A percentile compares a stretch with the other conserved stretches of the same genome.
These are phyloP conservation scores for Dryas iulia DNA, from an alignment of 1,140 invertebrate species.

Conservation along the genomic window DNA sequence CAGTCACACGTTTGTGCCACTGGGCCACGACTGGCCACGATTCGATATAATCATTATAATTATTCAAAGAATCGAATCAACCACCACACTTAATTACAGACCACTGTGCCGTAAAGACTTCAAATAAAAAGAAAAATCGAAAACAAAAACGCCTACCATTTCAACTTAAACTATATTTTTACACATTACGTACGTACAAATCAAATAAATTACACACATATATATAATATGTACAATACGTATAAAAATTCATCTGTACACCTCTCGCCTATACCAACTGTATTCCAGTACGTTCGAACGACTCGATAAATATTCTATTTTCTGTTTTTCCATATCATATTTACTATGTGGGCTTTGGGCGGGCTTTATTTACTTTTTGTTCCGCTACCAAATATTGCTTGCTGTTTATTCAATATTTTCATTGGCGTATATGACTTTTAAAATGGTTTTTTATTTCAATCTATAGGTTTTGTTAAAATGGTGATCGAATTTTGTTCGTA, in stretches of 20 bases:
- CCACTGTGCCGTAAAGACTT: no score
- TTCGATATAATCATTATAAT: no score
- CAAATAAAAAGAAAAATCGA: no score
- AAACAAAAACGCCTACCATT: no score
- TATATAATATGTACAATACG: no score
- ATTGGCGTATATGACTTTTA: neutral
- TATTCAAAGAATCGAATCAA: no score
- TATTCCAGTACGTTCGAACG: neutral
- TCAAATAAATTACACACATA: neutral
- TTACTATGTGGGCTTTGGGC: constrained; percentile 8
- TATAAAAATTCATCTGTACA: neutral
- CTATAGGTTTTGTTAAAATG: neutral
- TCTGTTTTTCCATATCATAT: constrained; percentile 11
- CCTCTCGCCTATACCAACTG: neutral
- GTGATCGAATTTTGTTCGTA: neutral
- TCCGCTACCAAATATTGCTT: neutral
- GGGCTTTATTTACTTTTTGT: constrained; percentile 10
- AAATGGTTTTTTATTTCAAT: constrained; percentile 3
- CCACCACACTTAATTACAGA: no score
- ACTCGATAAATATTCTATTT: constrained; percentile 18
- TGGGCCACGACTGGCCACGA: no score
- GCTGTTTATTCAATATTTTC: constrained; percentile 11
- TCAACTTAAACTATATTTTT: no score
- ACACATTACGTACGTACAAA: no score
- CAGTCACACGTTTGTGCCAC: no score